These are phyloP conservation scores for Sturnira hondurensis DNA, from an alignment of 2,113 vertebrate species.

Conservation along the genomic window DNA sequence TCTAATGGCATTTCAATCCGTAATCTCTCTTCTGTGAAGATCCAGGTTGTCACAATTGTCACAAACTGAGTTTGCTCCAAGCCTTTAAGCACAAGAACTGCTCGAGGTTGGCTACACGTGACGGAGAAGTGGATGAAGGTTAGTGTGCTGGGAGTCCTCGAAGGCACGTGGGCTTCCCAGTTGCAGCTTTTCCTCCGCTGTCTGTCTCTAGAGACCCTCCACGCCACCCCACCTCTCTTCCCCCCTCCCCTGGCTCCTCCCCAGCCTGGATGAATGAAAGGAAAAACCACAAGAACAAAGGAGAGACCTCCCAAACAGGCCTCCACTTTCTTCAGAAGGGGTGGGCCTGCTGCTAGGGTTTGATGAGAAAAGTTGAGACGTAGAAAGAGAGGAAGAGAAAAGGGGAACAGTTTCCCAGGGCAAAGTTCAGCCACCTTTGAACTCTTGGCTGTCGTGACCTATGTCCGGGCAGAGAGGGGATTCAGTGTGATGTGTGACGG, in stretches of 20 bases:
- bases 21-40: neutral
- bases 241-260: neutral
- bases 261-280: neutral
- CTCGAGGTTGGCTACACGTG: neutral
- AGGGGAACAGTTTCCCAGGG: neutral
- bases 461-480: rapidly evolving
- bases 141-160: neutral
- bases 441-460: neutral
- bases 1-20: neutral
- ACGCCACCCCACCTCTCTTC: neutral
- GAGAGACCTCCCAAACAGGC: neutral
- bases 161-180: neutral
- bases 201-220: neutral
- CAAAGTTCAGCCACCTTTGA: neutral
- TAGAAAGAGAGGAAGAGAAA: neutral
- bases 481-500: neutral
- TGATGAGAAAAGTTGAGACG: neutral
- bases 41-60: neutral
- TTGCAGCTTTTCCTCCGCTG: neutral
- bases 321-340: neutral
- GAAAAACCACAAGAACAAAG: neutral
- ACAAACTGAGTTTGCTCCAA: neutral
- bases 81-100: neutral
- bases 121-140: neutral
- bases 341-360: too few species aligned